Evolutionary conservation across 2,113 vertebrate species (phyloP).

Genomic region (Promerops cafer): DNA sequence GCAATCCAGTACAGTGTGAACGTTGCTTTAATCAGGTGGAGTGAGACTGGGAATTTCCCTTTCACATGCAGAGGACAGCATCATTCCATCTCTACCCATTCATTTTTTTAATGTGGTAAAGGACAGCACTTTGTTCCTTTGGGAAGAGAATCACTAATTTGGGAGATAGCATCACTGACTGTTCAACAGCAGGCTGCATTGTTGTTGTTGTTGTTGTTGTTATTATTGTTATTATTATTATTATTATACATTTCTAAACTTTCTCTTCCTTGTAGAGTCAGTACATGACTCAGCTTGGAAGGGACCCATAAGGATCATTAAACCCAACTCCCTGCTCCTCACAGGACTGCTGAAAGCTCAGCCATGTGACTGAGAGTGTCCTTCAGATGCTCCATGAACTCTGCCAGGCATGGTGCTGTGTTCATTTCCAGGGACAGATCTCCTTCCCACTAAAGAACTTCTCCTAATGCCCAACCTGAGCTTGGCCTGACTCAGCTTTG

Average conservation of each 20-base stretch:
- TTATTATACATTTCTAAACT: neutral
- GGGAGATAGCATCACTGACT: neutral
- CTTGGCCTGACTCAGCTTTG: neutral
- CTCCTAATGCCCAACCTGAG: neutral
- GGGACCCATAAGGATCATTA: neutral
- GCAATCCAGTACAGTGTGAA: neutral
- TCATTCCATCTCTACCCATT: neutral
- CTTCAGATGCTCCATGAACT: neutral
- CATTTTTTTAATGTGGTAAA: neutral
- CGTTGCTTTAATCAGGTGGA: neutral
- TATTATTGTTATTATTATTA: neutral
- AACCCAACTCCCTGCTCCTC: neutral
- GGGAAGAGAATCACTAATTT: neutral
- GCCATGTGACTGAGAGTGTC: neutral
- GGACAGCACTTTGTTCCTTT: neutral
- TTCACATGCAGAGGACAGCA: neutral
- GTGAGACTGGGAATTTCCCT: neutral
- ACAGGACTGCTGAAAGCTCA: neutral
- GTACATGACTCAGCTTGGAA: neutral
- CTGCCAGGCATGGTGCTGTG: neutral
- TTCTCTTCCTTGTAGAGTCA: neutral
- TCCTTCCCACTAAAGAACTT: neutral
- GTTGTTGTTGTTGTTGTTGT: neutral
- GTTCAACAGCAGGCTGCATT: neutral
- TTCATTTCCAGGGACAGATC: neutral